Base-by-base conservation (phyloP, 2,888 invertebrate genomes). In the Sinhomidia bicolor region DNA sequence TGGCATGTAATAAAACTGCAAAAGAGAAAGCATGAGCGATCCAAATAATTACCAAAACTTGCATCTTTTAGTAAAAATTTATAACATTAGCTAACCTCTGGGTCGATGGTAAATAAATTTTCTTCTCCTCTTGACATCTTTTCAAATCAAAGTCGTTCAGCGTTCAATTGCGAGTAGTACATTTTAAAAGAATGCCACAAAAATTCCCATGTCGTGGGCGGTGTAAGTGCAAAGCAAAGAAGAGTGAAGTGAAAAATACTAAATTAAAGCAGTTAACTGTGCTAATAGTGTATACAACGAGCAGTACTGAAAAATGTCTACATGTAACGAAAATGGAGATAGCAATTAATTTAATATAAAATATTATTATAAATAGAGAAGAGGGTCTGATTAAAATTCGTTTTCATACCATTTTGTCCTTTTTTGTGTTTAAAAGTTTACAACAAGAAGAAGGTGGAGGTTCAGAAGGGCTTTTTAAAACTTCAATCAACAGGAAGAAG, bases 321-420 rank as follows among this genome's bases (percentile, higher is more conserved):
- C 26, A 29, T 26, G 29, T 62, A 62, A 71, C 71, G 41, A 41
- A 41, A 41, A 17, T 41, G 20, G n/a, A 17, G 20, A 71, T 10
- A 71, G 6, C n/a, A 5, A 74, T 26, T 12, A 47, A 23, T 20
- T 44, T 47, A 74, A 23, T 26, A 6, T 65, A 12, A 65, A 29
- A 29, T 12, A 44, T 10, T n/a, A 1, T 12, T 57, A 57, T 7
- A 57, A 23, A 80, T 41, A 62, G 80, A 80, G 62, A 44, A 36
- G 17, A 80, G 60, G 78, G 78, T 41, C 60, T 36, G 41, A 62
- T 60, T 10, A 20, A 41, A 80, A 80, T 32, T 62, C 62, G 29
- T 62, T 60, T 60, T 60, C 80, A 80, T 80, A 80, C 80, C 81
- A 81, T 81, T 62, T 81, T 81, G 81, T 20, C 32, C 26, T 51